Base-by-base conservation (phyloP, 1,140 invertebrate genomes). In the Sarcophaga peregrina region DNA sequence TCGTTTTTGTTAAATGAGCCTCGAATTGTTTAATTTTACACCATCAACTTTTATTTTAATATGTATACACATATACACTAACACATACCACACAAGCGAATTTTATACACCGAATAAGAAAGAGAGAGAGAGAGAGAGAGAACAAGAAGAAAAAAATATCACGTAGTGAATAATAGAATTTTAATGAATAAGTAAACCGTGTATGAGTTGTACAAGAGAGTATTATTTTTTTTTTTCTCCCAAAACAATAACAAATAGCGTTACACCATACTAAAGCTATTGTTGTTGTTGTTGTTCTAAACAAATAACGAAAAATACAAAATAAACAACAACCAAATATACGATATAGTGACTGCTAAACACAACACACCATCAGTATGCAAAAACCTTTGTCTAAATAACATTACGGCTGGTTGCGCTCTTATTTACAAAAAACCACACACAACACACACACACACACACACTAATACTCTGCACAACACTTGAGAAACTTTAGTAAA, bases 1-100 rank as follows among this genome's bases (percentile, higher is more conserved):
- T 25, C 17, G 5, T 68, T 10, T 37, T 68, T 20, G 62, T 68
- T 68, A 68, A 68, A 68, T 68, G 62, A 68, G 62, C 62, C 17
- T 68, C 62, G 62, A 68, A 68, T 68, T 68, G 62, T 68, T 68
- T 68, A 68, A 68, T 68, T 68, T 68, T 68, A 68, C 62, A 68
- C 62, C 20, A 68, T 68, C 62, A 68, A 68, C 62, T 68, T 20
- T 68, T 37, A 37, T 37, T 37, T 1, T 37, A 37, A 37, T 37
- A 37, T n/a, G n/a, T n/a, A n/a, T 4, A 37, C 9, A 25, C 17
- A 68, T 2, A 20, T 5, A 25, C 17, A 68, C 62, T 8, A 68
- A 20, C 4, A 58, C n/a, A 2, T 8, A 37, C 25, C 10, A 58
- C 54, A 58, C 15, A 7, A 58, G 13, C 7, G 54, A 13, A 68